Evolutionary conservation across 2,797 vertebrate genomes (phyloP), one percentile per base, ranked within the genome.

Genomic region (Eospalax fontanierii): DNA sequence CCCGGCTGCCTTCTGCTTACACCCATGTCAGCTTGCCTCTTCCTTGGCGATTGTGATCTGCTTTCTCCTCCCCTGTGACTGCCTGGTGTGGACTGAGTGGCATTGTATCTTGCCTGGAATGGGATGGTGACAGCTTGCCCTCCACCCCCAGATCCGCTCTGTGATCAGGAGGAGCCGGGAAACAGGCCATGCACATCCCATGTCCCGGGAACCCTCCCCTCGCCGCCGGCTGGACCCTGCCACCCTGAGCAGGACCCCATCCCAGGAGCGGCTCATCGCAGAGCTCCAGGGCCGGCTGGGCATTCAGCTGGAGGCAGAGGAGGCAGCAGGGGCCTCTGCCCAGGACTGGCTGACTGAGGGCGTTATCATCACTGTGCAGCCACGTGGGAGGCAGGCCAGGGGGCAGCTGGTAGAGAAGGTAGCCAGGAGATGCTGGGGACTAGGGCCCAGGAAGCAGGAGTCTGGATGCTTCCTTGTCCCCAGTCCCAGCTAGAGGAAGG

Each of bases 161-260:
- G 99, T 99, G 97, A 99, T 99, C 98, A 99, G 99, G 97, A 99
- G 99, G 98, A 99, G 99, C 97, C 99, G 99, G 98, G 99, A 99
- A 98, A 99, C 99, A 0, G 68, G 98, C 66, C 99, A 99, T 19
- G 99, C 99, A 71, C 99, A 99, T 97, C 99, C 99, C 57, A 99
- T 99, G 99, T 99, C 98, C 98, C 99, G 99, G 70, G 99, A 99
- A 18, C 99, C 99, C 86, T 98, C 99, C 92, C 98, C 99, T 50
- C 99, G 99, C 43, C 98, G 99, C 90, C 91, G 97, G 91, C 98
- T 99, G 99, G 99, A 99, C 75, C 99, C 99, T 4, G 98, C 99
- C 93, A 98, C 99, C 97, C 98, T 99, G 97, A 99, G 99, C 98
- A 99, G 99, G 98, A 99, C 98, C 97, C 98, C 98, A 81, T 99